Conservation (phyloP, 1,140 invertebrate species). For the Helicoverpa zea region DNA sequence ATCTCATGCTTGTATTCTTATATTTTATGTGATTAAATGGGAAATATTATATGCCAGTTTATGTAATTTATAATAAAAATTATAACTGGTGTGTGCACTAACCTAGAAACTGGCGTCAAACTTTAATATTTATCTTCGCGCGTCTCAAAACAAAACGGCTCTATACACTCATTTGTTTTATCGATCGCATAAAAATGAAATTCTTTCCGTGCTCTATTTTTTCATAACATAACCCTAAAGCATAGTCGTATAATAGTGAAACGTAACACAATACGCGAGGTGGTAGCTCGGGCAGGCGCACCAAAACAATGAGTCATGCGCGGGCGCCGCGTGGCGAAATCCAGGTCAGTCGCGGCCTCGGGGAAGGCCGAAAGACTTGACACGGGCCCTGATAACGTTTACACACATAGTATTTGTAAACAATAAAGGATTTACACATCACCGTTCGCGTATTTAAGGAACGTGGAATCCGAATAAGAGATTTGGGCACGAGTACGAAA, state of each 20-base stretch:
- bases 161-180: conserved; percentile 34
- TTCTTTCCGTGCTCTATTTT: conserved; percentile 35
- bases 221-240: conserved; percentile 36
- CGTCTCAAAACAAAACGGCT: conserved; percentile 38
- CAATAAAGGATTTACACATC: conserved; percentile 27
- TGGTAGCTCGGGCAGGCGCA: conserved; percentile 45
- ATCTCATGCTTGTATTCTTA: neutral
- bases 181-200: conserved; percentile 38
- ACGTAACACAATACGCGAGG: conserved; percentile 54
- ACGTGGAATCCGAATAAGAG: neutral
- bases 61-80: conserved; percentile 6
- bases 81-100: conserved; percentile 11
- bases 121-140: neutral
- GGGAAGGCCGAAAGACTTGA: conserved; percentile 65
- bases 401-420: conserved; percentile 43
- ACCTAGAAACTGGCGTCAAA: conserved; percentile 37
- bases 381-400: conserved; percentile 36
- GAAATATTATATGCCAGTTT: neutral
- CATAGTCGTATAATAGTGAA: conserved; percentile 29
- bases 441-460: conserved; percentile 1
- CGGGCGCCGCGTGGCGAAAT: conserved; percentile 62
- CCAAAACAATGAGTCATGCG: conserved; percentile 75
- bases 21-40: neutral
- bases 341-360: conserved; percentile 76
- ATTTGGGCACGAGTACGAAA: conserved; percentile 1